Evolutionary conservation across 1,140 invertebrate species (phyloP), one percentile per base, ranked within the genome.

Genomic region (Drosophila lacertosa): DNA sequence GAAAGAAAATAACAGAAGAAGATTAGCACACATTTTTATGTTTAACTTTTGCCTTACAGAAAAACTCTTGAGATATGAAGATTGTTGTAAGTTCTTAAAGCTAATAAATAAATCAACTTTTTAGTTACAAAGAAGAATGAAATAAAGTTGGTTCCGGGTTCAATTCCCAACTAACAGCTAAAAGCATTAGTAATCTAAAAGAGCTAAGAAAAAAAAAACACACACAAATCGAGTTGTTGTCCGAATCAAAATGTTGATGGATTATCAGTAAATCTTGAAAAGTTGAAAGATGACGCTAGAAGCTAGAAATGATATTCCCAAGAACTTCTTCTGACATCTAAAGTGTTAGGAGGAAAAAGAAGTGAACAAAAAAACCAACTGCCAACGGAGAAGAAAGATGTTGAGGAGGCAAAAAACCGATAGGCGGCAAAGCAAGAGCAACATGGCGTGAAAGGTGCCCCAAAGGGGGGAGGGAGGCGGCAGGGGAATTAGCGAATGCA

Each of bases 221-320:
- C 13, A 15, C n/a, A 16, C 13, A 16, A 16, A n/a, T 9, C 0
- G 6, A 16, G n/a, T 40, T 16, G 37, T 16, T 7, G 16, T 35
- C 13, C 13, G 5, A 16, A 26, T 45, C 20, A 15, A 13, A 13
- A 45, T 24, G 42, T 24, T 22, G 20, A 24, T 22, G 20, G 22
- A 24, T 24, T 45, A 45, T 9, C 44, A 13, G 44, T 13, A 26
- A 15, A 45, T 45, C 20, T 45, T 45, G 22, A 13, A 26, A 26
- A 45, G n/a, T 24, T 45, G 13, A 40, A 40, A 9, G 39, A 40
- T 18, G 42, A 1, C 4, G 20, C 3, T 26, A 15, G 3, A 29
- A 55, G 24, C 29, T 58, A n/a, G 40, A 45, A 58, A 45, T 33
- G 15, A 45, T 18, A 44, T 42, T 29, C 11, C 26, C 26, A n/a